Percentiles rank a stretch among this genome's conserved stretches.
Evolutionary conservation across 1,140 invertebrate genomes (phyloP).

Genomic region (Zophobas morio): DNA sequence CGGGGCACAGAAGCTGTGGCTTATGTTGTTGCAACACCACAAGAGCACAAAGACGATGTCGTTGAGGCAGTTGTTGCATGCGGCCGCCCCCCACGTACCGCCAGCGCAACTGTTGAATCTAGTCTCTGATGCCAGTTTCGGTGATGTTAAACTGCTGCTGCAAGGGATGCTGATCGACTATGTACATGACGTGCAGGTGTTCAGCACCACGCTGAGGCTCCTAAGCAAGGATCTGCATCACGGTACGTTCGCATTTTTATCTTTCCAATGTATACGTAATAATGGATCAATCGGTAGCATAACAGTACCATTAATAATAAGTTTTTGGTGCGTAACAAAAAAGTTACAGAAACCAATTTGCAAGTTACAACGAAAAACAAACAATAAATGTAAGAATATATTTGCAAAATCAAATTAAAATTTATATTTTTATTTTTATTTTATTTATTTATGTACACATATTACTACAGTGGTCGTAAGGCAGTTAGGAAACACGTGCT

Average conservation of each 20-base stretch:
- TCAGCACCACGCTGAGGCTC: constrained; percentile 64
- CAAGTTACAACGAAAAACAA: no score
- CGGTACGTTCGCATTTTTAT: constrained; percentile 55
- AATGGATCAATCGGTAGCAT: no score
- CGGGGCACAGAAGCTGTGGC: constrained; percentile 69
- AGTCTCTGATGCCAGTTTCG: constrained; percentile 69
- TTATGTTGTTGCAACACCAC: constrained; percentile 65
- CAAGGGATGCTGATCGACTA: constrained; percentile 70
- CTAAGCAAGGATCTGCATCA: constrained; percentile 67
- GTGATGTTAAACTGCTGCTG: constrained; percentile 69
- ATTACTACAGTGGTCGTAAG: no score
- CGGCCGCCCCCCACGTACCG: constrained; percentile 71
- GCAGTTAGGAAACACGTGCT: no score
- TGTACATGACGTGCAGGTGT: constrained; percentile 67
- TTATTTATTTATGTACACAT: no score
- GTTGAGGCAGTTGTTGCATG: constrained; percentile 68
- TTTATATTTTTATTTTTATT: no score
- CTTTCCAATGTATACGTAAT: not conserved
- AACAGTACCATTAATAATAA: no score
- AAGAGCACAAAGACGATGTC: constrained; percentile 63
- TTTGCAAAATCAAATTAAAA: no score
- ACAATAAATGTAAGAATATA: no score
- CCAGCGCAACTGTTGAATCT: constrained; percentile 69
- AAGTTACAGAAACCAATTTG: no score
- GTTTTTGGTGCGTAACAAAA: no score